These are phyloP conservation scores for Parelbella ahira DNA, from an alignment of 2,888 invertebrate species.

Conservation along the genomic window DNA sequence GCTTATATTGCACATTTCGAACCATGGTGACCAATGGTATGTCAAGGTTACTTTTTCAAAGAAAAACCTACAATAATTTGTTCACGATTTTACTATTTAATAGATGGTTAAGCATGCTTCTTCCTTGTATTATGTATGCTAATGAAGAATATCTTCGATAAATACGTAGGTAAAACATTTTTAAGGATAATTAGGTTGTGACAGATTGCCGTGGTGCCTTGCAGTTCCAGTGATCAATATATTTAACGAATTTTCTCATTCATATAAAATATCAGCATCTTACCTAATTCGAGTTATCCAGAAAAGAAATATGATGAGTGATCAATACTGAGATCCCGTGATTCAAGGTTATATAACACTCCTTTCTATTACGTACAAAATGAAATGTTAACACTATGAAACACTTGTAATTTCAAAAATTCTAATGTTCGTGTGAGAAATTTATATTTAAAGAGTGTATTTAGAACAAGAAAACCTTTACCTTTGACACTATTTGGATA, in stretches of 20 bases:
- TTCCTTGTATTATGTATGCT: too few relatives aligned
- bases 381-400: slow-evolving; percentile 41
- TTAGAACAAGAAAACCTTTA: too few relatives aligned
- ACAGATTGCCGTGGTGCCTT: slow-evolving; percentile 16
- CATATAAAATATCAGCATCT: slow-evolving; percentile 34
- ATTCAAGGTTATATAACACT: slow-evolving; percentile 80
- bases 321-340: slow-evolving; percentile 76
- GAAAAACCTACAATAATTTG: too few relatives aligned
- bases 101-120: too few relatives aligned
- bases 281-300: slow-evolving; percentile 31
- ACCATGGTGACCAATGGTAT: too few relatives aligned
- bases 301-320: slow-evolving; percentile 41
- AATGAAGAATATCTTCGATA: too few relatives aligned
- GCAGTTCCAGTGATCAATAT: slow-evolving; percentile 5
- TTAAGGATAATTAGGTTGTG: neutral
- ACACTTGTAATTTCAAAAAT: slow-evolving; percentile 32
- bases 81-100: too few relatives aligned
- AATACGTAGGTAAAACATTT: too few relatives aligned
- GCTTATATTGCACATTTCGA: too few relatives aligned
- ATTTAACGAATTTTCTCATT: slow-evolving; percentile 1
- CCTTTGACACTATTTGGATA: slow-evolving; percentile 68
- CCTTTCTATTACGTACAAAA: slow-evolving; percentile 54
- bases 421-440: slow-evolving; percentile 10
- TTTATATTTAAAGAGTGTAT: slow-evolving; percentile 40
- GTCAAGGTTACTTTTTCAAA: too few relatives aligned